phyloP scores from a whole-genome alignment of 2,888 invertebrate species.

The Aphodius granarius region DNA sequence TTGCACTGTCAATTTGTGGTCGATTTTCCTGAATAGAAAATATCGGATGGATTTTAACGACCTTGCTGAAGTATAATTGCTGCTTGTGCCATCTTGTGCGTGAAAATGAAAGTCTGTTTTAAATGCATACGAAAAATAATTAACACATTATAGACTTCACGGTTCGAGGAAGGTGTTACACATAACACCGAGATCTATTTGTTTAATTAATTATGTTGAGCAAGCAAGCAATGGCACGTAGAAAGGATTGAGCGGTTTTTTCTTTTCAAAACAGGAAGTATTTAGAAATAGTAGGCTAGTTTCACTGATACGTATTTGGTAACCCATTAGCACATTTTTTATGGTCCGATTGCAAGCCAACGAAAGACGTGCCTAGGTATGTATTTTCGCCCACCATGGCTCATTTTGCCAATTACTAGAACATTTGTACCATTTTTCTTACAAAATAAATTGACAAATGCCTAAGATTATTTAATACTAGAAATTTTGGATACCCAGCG shows the following conservation, averaged over 20 bases:
- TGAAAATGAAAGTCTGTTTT: neutral
- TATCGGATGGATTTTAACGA: neutral
- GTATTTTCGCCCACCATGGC: no score
- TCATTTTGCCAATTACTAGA: no score
- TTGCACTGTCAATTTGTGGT: neutral
- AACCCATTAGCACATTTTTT: neutral
- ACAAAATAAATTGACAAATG: no score
- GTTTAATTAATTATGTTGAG: conserved; percentile 7
- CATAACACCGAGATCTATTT: conserved; percentile 10
- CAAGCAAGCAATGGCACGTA: neutral
- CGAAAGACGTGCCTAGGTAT: no score
- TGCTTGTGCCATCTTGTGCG: neutral
- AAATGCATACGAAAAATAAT: neutral
- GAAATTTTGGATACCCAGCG: no score
- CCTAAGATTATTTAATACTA: no score
- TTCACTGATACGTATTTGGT: conserved; percentile 1
- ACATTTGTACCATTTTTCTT: no score
- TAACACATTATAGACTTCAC: neutral
- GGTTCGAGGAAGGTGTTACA: neutral
- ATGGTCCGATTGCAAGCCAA: neutral
- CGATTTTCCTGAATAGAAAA: neutral
- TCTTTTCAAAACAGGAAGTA: conserved; percentile 8
- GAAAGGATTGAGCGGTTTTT: neutral
- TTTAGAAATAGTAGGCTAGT: neutral
- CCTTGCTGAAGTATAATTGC: neutral